A percentile compares a stretch with the other conserved stretches of the same genome.
Conservation (phyloP, 2,113 vertebrate species). For the Morone chrysops region DNA sequence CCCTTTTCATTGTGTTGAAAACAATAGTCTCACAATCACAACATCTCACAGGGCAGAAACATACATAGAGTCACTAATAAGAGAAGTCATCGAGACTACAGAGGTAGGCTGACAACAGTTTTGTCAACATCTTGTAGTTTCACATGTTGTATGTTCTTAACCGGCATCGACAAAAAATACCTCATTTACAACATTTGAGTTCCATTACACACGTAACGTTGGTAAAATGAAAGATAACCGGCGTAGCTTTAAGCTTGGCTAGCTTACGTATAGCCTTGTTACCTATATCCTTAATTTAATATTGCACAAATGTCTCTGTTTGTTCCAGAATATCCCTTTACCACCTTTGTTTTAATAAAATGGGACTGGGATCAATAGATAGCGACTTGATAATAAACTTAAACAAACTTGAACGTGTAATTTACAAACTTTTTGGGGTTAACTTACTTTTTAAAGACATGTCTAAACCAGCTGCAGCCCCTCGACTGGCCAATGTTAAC, state of each 20-base stretch:
- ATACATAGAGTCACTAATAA: neutral
- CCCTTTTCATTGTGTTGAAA: neutral
- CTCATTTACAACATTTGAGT: neutral
- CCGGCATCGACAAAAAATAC: neutral
- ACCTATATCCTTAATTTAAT: neutral
- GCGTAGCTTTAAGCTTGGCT: neutral
- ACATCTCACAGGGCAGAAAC: neutral
- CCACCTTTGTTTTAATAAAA: neutral
- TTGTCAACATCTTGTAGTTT: neutral
- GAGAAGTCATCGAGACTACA: neutral
- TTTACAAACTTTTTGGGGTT: neutral
- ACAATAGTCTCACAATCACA: neutral
- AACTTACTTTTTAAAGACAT: no score
- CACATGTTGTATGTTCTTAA: neutral
- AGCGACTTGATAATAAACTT: neutral
- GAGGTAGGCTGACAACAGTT: neutral
- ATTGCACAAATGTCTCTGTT: neutral
- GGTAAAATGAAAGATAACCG: neutral
- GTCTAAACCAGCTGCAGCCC: no score
- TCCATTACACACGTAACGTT: no score
- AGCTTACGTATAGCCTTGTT: neutral
- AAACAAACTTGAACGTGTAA: neutral
- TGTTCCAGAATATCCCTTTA: neutral
- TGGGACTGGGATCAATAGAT: neutral
- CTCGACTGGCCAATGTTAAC: no score